Evolutionary conservation across 1,140 invertebrate genomes (phyloP).

Genomic region (Amyelois transitella): DNA sequence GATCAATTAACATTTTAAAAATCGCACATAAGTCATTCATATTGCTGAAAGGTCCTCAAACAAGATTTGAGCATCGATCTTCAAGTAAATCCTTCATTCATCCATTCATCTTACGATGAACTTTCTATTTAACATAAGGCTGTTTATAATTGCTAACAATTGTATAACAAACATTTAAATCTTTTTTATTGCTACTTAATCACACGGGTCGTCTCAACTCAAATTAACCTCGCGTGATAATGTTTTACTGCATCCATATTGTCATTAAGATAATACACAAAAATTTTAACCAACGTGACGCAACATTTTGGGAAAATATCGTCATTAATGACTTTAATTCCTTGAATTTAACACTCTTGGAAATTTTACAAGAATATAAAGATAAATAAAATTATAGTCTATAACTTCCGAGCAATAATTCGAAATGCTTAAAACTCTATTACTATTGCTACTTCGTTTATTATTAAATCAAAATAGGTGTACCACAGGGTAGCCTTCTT

Average conservation of each 20-base stretch:
- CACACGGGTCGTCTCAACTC: neutral
- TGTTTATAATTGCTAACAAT: neutral
- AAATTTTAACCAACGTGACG: neutral
- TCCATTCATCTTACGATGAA: too few relatives aligned
- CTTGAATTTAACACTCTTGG: neutral
- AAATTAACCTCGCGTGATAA: neutral
- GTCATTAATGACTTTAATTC: neutral
- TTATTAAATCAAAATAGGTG: too few relatives aligned
- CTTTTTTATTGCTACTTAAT: neutral
- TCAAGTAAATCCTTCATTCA: too few relatives aligned
- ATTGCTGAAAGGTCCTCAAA: too few relatives aligned
- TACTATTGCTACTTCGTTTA: too few relatives aligned
- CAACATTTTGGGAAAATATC: neutral
- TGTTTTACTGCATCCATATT: neutral
- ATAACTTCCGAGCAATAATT: too few relatives aligned
- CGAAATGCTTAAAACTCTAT: too few relatives aligned
- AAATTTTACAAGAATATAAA: neutral
- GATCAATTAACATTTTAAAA: too few relatives aligned
- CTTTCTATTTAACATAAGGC: too few relatives aligned
- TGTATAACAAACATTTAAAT: neutral
- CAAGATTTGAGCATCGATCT: too few relatives aligned
- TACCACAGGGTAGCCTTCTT: too few relatives aligned
- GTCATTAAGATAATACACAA: neutral
- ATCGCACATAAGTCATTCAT: too few relatives aligned
- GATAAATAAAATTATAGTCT: neutral